Evolutionary conservation across 1,140 invertebrate genomes (phyloP).

Genomic region (Brachionus asplanchnoidis): DNA sequence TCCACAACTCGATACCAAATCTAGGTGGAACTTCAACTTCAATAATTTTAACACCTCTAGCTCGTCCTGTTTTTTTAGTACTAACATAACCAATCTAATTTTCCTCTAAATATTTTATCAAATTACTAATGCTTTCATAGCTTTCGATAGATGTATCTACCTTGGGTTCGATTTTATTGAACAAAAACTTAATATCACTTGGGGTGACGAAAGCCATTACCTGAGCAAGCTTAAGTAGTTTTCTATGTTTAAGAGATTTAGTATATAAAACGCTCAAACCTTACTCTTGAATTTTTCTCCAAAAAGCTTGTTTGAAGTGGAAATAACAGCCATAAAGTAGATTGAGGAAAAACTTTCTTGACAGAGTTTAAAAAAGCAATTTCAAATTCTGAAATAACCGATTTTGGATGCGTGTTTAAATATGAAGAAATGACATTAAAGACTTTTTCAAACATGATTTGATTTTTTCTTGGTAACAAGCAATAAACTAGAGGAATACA

Average conservation of each 20-base stretch:
- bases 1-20: background rate
- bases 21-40: background rate
- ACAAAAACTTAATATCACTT: background rate
- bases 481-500: background rate
- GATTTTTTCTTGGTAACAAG: constrained; percentile 15
- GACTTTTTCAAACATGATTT: background rate
- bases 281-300: constrained; percentile 25
- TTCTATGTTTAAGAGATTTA: background rate
- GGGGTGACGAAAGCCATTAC: background rate
- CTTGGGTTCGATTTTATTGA: background rate
- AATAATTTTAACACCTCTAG: background rate
- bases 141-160: background rate
- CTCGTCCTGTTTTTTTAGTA: background rate
- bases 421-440: background rate
- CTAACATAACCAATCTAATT: background rate
- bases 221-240: background rate
- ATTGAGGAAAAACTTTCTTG: background rate
- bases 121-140: background rate
- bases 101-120: constrained; percentile 5
- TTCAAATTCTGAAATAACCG: background rate
- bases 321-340: background rate
- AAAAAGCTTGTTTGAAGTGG: background rate
- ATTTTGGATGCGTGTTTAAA: background rate
- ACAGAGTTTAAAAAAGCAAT: background rate
- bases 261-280: background rate